A percentile compares a stretch with the other conserved stretches of the same genome.
Evolutionary conservation across 2,888 invertebrate species (phyloP).

Genomic region (Pollenia amentaria): DNA sequence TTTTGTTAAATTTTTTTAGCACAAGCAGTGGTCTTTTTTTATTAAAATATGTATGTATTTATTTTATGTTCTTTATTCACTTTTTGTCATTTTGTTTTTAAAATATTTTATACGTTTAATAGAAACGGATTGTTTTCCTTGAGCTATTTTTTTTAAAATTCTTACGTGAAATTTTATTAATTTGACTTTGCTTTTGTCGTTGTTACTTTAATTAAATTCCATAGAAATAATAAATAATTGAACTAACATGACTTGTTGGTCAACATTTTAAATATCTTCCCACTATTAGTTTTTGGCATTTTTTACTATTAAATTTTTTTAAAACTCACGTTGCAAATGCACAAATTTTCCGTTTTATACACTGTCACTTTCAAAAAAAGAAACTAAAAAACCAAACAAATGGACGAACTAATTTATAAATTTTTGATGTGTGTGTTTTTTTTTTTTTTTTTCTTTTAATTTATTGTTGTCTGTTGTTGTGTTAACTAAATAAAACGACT

Average conservation of each 20-base stretch:
- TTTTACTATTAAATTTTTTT: slow-evolving; percentile 15
- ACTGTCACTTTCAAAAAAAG: slow-evolving; percentile 39
- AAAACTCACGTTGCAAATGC: slow-evolving; percentile 46
- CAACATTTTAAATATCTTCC: slow-evolving; percentile 23
- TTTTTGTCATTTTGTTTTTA: not conserved
- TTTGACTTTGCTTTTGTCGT: not conserved
- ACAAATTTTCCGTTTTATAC: slow-evolving; percentile 52
- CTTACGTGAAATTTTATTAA: not conserved
- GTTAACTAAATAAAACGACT: slow-evolving; percentile 55
- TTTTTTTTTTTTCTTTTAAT: slow-evolving; percentile 21
- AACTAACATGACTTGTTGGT: slow-evolving; percentile 45
- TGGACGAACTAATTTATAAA: slow-evolving; percentile 41
- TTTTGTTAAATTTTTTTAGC: slow-evolving; percentile 34
- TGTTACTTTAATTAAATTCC: slow-evolving; percentile 21
- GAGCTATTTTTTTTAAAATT: not conserved
- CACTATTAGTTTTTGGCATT: slow-evolving; percentile 18
- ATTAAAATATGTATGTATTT: not conserved
- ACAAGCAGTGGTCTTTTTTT: slow-evolving; percentile 7
- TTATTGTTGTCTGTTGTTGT: slow-evolving; percentile 36
- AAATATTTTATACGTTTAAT: not conserved
- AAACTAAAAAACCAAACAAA: slow-evolving; percentile 26
- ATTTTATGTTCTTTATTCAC: not conserved
- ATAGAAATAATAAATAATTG: slow-evolving; percentile 40
- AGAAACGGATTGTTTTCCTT: not conserved
- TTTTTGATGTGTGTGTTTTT: slow-evolving; percentile 56